A percentile compares a stretch with the other conserved stretches of the same genome.
Evolutionary conservation across 2,888 invertebrate species (phyloP).

Genomic region (Aphrophora alni): DNA sequence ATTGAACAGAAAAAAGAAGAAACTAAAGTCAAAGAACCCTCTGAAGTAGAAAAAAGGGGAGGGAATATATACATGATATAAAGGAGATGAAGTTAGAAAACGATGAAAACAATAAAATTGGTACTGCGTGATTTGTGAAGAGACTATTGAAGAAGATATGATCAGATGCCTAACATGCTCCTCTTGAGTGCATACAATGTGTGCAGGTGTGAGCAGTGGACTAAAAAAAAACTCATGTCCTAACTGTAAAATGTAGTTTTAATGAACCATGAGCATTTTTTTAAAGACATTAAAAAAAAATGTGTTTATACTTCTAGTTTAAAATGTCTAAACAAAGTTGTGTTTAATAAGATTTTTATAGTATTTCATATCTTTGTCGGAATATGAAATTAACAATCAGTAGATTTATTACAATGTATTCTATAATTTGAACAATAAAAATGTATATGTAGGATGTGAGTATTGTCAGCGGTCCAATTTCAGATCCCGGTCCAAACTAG

Average conservation of each 20-base stretch:
- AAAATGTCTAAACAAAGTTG: no score
- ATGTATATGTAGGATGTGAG: background rate
- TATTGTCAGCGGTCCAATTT: background rate
- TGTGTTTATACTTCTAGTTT: no score
- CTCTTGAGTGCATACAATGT: background rate
- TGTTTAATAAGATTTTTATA: no score
- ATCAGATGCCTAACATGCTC: background rate
- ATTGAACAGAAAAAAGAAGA: background rate
- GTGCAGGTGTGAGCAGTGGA: background rate
- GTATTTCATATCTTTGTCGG: no score
- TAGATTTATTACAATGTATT: background rate
- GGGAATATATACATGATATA: background rate
- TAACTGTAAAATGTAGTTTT: constrained; percentile 2
- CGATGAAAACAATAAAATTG: background rate
- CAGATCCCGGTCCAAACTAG: constrained; percentile 15
- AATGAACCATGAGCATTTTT: no score
- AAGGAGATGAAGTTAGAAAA: background rate
- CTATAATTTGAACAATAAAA: constrained; percentile 10
- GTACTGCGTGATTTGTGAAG: constrained; percentile 10
- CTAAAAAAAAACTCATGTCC: background rate
- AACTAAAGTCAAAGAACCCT: background rate
- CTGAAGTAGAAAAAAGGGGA: background rate
- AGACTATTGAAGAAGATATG: constrained; percentile 9
- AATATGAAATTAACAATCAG: background rate
- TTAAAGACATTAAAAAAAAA: no score